Evolutionary conservation across 2,888 invertebrate genomes (phyloP).

Genomic region (Habrosyne pyritoides): DNA sequence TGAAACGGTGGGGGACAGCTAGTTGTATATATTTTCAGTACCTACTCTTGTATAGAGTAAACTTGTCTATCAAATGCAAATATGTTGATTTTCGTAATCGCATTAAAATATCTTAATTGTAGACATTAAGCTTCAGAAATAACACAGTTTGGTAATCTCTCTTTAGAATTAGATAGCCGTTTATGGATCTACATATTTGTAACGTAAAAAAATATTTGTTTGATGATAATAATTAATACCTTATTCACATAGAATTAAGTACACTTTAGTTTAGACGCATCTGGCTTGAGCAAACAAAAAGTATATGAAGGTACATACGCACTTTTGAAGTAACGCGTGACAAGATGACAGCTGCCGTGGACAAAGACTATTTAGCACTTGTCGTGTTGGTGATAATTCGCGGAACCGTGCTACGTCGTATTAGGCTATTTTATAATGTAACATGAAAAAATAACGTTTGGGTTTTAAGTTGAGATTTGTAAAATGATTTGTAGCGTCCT

Average conservation of each 20-base stretch:
- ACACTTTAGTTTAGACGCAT: background rate
- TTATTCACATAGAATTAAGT: background rate
- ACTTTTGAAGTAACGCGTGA: background rate
- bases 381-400: background rate
- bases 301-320: background rate
- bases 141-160: background rate
- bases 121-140: background rate
- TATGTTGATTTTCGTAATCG: too few species aligned
- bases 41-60: too few species aligned
- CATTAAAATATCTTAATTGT: background rate
- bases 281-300: background rate
- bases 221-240: too few species aligned
- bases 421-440: background rate
- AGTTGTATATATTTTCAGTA: too few species aligned
- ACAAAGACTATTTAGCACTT: background rate
- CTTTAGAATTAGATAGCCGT: too few species aligned
- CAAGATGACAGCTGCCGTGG: background rate
- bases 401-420: background rate
- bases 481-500: background rate
- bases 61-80: too few species aligned
- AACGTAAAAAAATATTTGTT: too few species aligned
- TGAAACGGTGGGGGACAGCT: too few species aligned
- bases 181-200: too few species aligned
- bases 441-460: background rate
- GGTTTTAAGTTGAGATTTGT: background rate